Base-by-base conservation (phyloP, 2,797 vertebrate genomes). In the Neostethus bicornis region DNA sequence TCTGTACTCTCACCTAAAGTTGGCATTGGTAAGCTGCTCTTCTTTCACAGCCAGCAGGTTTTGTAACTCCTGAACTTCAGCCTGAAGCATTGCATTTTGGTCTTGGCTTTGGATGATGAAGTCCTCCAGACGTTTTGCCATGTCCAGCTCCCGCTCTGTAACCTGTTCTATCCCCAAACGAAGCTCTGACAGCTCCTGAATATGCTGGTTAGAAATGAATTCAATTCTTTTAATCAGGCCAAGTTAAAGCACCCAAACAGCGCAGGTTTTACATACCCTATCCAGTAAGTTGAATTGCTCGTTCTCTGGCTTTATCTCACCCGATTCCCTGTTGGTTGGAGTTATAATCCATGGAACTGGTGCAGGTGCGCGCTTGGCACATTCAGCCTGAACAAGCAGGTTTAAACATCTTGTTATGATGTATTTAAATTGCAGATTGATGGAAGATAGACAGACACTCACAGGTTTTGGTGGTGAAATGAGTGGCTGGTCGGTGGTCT, bases 131-230 rank as follows among this genome's bases (percentile, higher is more conserved):
- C 91, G 89, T 50, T 91, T 86, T 0, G 87, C 90, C 91, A 95
- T 91, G 57, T 92, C 89, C 73, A 92, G 85, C 80, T 93, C 90
- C 4, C 94, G 87, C 57, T 91, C 91, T 0, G 92, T 91, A 61
- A 93, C 91, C 63, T 91, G 85, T 35, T 92, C 91, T 52, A 94
- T 84, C 10, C 91, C 86, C 14, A 87, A 48, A 14, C 90, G 91
- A 17, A 95, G 87, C 73, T 93, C 92, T 0, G 85, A 89, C 58
- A 94, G 73, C 79, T 95, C 92, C 29, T 90, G 83, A 14, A 77
- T 65, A n/a, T 93, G 90, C 91, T 92, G 66, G 19, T 23, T 19
- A 35, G 9, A 23, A 23, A 66, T 16, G 0, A 13, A 42, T 29
- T 7, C 9, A 23, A 48, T 7, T 42, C 7, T 17, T 49, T 7